Evolutionary conservation across 2,888 invertebrate species (phyloP), one percentile per base, ranked within the genome.

Genomic region (Agriopis aurantiaria): DNA sequence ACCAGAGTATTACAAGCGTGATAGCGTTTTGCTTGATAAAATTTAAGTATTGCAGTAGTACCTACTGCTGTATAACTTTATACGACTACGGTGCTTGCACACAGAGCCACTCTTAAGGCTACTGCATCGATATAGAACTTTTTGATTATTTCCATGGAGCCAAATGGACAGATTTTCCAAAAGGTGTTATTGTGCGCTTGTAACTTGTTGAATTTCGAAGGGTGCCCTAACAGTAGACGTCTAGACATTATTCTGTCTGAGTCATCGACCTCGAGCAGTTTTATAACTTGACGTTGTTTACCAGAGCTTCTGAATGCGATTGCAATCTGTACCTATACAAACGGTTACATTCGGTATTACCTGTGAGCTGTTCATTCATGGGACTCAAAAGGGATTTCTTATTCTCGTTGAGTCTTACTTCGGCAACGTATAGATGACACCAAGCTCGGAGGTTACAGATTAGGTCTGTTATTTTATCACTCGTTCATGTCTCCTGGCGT

Each of bases 211-310:
- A 45, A 43, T 7, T 17, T 52, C 52, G 14, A 46, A 49, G 51
- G 60, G 49, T 41, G 40, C 23, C 14, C 8, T 49, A 11, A 23
- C 60, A 40, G 8, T 45, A 49, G 61, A 61, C 52, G 61, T 61
- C 52, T 61, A 61, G 61, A 52, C 52, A n/a, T 43, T 49, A 11
- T 40, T 46, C 17, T 60, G 41, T 46, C 17, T 60, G 41, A 61
- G 61, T 61, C 43, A 43, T 5, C 43, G 43, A 61, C 61, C 51
- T 43, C 43, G 41, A n/a, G n/a, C 46, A 58, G n/a, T 58, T 17
- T 14, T 7, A 45, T 10, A 40, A 53, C 10, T 53, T 40, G 14
- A 9, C 5, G 14, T n/a, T 56, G 23, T 41, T 14, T 41, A 3
- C 41, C 9, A 8, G 9, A 8, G 6, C n/a, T 55, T 55, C 55